A percentile compares a stretch with the other conserved stretches of the same genome.
Evolutionary conservation across 2,888 invertebrate genomes (phyloP).

Genomic region (Callinectes sapidus): DNA sequence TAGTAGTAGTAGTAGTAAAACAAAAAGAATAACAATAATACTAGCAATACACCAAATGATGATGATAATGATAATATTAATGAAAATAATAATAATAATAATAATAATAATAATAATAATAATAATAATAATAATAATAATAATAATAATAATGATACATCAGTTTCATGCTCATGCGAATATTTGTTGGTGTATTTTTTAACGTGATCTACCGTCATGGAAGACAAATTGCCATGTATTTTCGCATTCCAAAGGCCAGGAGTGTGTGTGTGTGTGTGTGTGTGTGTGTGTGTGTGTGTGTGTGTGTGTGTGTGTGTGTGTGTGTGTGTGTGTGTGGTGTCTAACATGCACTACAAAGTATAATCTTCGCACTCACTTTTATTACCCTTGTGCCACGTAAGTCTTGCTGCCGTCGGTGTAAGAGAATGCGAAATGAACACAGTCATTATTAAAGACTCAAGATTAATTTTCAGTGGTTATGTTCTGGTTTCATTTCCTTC

Average conservation of each 20-base stretch:
- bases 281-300: too few species aligned
- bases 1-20: background rate
- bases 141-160: background rate
- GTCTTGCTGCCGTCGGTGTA: background rate
- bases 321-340: background rate
- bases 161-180: background rate
- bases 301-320: too few species aligned
- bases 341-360: slow-evolving; percentile 10
- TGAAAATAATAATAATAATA: background rate
- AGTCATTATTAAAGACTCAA: background rate
- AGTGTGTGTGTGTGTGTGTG: background rate
- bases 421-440: slow-evolving; percentile 23
- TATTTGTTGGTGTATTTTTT: background rate
- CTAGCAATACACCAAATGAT: background rate
- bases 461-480: background rate
- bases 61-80: background rate
- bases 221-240: background rate
- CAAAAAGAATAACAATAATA: background rate
- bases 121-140: background rate
- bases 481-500: background rate
- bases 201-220: background rate
- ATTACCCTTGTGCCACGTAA: background rate
- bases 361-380: slow-evolving; percentile 3
- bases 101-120: background rate
- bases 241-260: slow-evolving; percentile 2